Evolutionary conservation across 92 coral and sea anemone species (phyloP).

Genomic region (Palythoa heliodiscus): DNA sequence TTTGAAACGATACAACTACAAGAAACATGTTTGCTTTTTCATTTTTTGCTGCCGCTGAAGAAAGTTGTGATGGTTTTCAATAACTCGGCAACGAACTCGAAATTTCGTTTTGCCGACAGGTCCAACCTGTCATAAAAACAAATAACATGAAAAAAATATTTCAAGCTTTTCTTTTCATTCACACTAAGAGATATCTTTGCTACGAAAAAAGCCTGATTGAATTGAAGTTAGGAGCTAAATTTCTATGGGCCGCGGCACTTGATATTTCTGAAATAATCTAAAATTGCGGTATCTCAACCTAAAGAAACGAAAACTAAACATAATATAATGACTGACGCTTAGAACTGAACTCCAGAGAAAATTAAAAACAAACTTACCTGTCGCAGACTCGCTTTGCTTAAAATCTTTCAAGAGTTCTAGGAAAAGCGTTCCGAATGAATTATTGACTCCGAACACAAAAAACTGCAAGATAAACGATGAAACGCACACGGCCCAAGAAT

Average conservation of each 20-base stretch:
- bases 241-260: too few species aligned
- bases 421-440: conserved; percentile 38
- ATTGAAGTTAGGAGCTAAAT: too few species aligned
- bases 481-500: conserved; percentile 35
- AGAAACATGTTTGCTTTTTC: background rate
- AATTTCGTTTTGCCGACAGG: background rate
- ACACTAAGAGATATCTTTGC: background rate
- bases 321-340: background rate
- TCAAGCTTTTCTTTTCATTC: background rate
- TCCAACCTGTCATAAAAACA: background rate
- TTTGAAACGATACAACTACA: background rate
- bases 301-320: background rate
- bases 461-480: conserved; percentile 37
- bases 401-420: conserved; percentile 36
- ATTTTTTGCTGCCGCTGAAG: background rate
- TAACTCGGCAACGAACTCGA: background rate
- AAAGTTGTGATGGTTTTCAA: background rate
- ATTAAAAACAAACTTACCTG: conserved; percentile 14
- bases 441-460: conserved; percentile 18
- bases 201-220: background rate
- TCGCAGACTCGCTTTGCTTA: conserved; percentile 30
- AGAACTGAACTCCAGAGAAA: background rate
- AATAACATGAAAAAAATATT: background rate
- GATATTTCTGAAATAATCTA: too few species aligned
- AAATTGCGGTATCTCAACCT: too few species aligned